phyloP scores from a whole-genome alignment of 2,113 vertebrate species.

The Cryptomyrus ogoouensis region DNA sequence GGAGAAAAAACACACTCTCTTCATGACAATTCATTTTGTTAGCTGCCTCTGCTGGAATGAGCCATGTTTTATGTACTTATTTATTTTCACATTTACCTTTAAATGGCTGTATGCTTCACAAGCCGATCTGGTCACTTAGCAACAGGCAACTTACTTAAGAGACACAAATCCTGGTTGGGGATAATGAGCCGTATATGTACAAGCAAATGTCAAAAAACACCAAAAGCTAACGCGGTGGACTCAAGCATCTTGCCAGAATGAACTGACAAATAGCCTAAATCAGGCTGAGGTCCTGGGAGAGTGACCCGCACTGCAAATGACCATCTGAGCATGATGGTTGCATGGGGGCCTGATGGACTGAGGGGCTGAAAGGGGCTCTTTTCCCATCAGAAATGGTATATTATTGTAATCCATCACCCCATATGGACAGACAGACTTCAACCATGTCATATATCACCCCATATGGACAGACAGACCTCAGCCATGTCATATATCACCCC shows the following conservation, averaged over 20 bases:
- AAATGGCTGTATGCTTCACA: not conserved
- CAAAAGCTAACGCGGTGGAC: not conserved
- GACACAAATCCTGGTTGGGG: not conserved
- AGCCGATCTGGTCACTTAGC: slow-evolving; percentile 8
- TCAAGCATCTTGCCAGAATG: not conserved
- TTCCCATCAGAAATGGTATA: not conserved
- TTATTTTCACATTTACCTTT: not conserved
- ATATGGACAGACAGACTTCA: not conserved
- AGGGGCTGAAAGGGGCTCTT: not conserved
- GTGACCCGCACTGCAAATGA: not conserved
- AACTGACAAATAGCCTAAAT: not conserved
- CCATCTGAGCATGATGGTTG: not conserved
- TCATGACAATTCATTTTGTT: not conserved
- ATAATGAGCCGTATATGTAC: not conserved
- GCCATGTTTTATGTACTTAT: not conserved
- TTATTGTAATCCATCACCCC: too few species aligned
- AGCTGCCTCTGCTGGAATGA: not conserved
- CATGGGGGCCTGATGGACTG: not conserved
- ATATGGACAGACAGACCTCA: too few species aligned
- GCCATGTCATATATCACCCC: too few species aligned
- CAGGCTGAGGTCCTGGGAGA: not conserved
- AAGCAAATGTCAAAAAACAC: not conserved
- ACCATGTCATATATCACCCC: not conserved
- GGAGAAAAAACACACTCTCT: not conserved
- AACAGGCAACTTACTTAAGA: slow-evolving; percentile 1